phyloP scores from a whole-genome alignment of 1,140 invertebrate genomes.

The Diorhabda sublineata region DNA sequence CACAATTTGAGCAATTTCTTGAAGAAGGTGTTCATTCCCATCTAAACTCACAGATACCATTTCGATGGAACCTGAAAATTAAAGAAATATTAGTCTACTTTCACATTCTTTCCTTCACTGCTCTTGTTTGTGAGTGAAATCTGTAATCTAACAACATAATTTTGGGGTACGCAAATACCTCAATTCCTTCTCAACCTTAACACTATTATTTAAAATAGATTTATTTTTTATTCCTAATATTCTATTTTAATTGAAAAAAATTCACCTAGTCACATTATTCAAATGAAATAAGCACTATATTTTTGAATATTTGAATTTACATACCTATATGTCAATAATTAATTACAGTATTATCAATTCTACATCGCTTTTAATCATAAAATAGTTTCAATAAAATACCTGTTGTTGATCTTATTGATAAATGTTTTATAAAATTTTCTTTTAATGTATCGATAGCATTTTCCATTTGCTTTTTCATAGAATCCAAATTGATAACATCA shows the following conservation, averaged over 20 bases:
- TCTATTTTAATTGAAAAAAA: no score
- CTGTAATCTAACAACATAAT: not conserved
- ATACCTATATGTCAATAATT: not conserved
- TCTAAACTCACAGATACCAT: conserved; percentile 70
- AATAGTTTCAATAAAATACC: conserved; percentile 42
- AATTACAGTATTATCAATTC: not conserved
- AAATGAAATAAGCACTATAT: not conserved
- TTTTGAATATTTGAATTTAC: not conserved
- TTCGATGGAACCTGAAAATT: conserved; percentile 68
- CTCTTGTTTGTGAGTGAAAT: not conserved
- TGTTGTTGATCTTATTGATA: conserved; percentile 66
- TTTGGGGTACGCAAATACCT: not conserved
- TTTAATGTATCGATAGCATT: conserved; percentile 66
- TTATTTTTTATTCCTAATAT: no score
- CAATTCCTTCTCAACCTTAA: not conserved
- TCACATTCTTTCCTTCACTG: no score
- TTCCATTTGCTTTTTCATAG: conserved; percentile 63
- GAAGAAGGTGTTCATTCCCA: conserved; percentile 76
- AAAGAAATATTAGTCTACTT: not conserved
- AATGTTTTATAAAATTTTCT: conserved; percentile 72
- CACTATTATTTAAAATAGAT: not conserved
- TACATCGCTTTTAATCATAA: not conserved
- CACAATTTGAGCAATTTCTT: conserved; percentile 84
- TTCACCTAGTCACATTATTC: no score
- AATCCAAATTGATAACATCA: conserved; percentile 66